These are phyloP conservation scores for Arizona elegans DNA, from an alignment of 2,113 vertebrate genomes.

Conservation along the genomic window DNA sequence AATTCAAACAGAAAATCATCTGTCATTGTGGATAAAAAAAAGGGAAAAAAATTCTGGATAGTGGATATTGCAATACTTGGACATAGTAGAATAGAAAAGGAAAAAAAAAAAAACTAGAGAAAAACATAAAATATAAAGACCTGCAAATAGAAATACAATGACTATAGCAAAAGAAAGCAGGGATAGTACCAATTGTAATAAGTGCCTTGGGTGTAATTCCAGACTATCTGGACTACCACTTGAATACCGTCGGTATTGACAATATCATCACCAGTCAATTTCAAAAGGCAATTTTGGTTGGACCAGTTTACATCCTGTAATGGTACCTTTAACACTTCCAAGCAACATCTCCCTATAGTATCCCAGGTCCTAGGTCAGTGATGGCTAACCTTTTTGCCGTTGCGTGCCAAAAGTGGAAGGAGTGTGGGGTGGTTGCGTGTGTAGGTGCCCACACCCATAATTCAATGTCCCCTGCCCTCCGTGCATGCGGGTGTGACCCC, in stretches of 20 bases:
- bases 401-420: too few species aligned
- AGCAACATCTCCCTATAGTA: not conserved
- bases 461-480: too few species aligned
- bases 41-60: not conserved
- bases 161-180: not conserved
- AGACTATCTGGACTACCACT: not conserved
- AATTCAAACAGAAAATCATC: not conserved
- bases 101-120: not conserved
- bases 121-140: not conserved
- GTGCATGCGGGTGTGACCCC: too few species aligned
- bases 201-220: not conserved
- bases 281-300: not conserved
- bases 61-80: not conserved
- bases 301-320: not conserved
- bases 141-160: not conserved
- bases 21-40: not conserved
- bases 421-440: too few species aligned
- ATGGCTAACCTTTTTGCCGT: too few species aligned
- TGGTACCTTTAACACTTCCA: not conserved
- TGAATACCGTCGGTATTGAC: not conserved
- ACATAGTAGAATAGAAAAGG: not conserved
- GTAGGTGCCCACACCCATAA: too few species aligned
- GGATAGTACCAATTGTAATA: not conserved
- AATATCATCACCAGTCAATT: not conserved
- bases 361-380: not conserved